phyloP scores from a whole-genome alignment of 2,797 vertebrate genomes.

The Catharus ustulatus region DNA sequence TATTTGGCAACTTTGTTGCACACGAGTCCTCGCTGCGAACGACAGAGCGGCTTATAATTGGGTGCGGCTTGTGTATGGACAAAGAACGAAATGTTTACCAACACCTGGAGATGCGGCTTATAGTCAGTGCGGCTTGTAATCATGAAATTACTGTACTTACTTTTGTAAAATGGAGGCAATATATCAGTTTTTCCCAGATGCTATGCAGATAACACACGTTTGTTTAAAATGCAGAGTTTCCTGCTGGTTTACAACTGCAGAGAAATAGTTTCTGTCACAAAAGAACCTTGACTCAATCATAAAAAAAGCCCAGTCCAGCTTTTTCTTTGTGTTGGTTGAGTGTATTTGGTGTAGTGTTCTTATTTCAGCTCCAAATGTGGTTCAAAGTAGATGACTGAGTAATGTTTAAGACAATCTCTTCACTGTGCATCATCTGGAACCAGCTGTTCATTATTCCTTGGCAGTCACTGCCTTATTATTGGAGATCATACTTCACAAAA shows the following conservation, averaged over 20 bases:
- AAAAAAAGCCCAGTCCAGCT: not conserved
- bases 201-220: not conserved
- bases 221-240: not conserved
- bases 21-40: no score
- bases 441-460: not conserved
- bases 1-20: no score
- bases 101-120: no score
- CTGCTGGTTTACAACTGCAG: not conserved
- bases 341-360: not conserved
- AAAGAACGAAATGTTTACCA: no score
- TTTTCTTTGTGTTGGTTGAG: not conserved
- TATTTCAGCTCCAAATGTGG: not conserved
- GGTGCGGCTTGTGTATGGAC: no score
- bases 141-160: not conserved
- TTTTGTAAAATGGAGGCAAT: not conserved
- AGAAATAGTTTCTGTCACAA: not conserved
- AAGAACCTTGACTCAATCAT: not conserved
- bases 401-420: not conserved
- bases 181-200: not conserved
- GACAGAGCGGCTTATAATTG: no score
- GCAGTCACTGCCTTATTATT: not conserved
- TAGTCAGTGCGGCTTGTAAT: no score
- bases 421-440: not conserved
- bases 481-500: not conserved
- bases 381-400: not conserved